A percentile compares a stretch with the other conserved stretches of the same genome.
These are phyloP conservation scores for Anthopleura xanthogrammica DNA, from an alignment of 92 coral and sea anemone genomes.

Conservation along the genomic window DNA sequence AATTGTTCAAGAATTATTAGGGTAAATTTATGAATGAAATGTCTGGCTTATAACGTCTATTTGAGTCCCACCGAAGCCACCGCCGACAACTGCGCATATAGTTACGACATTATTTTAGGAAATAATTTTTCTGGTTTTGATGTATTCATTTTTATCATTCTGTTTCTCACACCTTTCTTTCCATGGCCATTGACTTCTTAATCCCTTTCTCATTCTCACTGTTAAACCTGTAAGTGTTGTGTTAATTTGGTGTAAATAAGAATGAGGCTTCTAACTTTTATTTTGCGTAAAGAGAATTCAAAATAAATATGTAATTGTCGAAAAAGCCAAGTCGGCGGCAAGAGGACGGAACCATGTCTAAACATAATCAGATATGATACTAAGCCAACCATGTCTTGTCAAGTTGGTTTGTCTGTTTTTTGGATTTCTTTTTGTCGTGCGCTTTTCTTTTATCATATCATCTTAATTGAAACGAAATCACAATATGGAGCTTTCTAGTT, in stretches of 20 bases:
- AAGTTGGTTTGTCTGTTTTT: neutral
- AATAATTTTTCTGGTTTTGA: neutral
- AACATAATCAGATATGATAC: constrained; percentile 9
- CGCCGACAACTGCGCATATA: constrained; percentile 6
- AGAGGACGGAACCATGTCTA: constrained; percentile 17
- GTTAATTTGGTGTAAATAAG: neutral
- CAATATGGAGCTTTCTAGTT: neutral
- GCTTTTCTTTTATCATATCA: neutral
- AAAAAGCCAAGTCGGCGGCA: constrained; percentile 5
- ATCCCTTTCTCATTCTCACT: neutral
- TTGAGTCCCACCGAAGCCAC: constrained; percentile 14
- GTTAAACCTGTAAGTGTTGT: neutral
- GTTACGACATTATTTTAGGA: neutral
- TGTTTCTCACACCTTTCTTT: neutral
- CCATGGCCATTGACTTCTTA: neutral
- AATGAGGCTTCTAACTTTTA: neutral
- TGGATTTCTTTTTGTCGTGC: neutral
- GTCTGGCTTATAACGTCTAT: neutral
- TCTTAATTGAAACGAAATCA: constrained; percentile 6
- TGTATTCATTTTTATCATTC: neutral
- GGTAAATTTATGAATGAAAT: neutral
- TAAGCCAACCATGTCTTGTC: constrained; percentile 9
- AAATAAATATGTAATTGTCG: neutral
- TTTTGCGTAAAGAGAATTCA: neutral
- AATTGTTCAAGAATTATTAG: neutral